Conservation (phyloP, 1,140 invertebrate genomes). For the Streblospio benedicti region DNA sequence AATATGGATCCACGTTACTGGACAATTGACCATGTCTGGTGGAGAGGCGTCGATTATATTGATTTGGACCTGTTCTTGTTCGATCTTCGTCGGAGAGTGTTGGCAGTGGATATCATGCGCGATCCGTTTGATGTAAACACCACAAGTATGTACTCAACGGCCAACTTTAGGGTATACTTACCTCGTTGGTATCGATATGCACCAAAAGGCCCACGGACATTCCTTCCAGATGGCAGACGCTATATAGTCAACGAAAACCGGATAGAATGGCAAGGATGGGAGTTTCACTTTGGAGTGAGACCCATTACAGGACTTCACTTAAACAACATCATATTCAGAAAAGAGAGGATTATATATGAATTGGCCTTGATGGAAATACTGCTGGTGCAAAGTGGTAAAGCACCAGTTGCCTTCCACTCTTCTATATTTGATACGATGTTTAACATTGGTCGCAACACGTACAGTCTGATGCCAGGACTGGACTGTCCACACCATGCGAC, state of each 20-base stretch:
- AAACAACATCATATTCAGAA: conserved; percentile 32
- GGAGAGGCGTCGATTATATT: neutral
- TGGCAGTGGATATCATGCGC: too few species aligned
- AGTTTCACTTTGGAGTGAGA: conserved; percentile 30
- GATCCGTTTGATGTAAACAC: too few species aligned
- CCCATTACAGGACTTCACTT: conserved; percentile 10
- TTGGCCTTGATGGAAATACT: conserved; percentile 38
- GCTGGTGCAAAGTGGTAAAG: conserved; percentile 35
- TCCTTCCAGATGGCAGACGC: conserved; percentile 28
- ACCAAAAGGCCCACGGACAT: conserved; percentile 19
- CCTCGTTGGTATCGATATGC: neutral
- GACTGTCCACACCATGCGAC: conserved; percentile 38
- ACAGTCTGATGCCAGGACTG: conserved; percentile 31
- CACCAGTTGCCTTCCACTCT: conserved; percentile 26
- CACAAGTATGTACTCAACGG: too few species aligned
- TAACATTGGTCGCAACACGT: too few species aligned
- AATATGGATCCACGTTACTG: neutral
- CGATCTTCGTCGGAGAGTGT: too few species aligned
- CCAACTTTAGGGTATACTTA: too few species aligned
- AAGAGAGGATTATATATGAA: conserved; percentile 38
- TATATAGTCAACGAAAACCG: conserved; percentile 24
- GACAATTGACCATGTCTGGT: neutral
- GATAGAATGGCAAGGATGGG: conserved; percentile 33
- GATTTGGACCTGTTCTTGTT: neutral
- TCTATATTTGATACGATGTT: neutral